A percentile compares a stretch with the other conserved stretches of the same genome.
These are phyloP conservation scores for Sinohyriopsis cumingii DNA, from an alignment of 2,888 invertebrate genomes.

Conservation along the genomic window DNA sequence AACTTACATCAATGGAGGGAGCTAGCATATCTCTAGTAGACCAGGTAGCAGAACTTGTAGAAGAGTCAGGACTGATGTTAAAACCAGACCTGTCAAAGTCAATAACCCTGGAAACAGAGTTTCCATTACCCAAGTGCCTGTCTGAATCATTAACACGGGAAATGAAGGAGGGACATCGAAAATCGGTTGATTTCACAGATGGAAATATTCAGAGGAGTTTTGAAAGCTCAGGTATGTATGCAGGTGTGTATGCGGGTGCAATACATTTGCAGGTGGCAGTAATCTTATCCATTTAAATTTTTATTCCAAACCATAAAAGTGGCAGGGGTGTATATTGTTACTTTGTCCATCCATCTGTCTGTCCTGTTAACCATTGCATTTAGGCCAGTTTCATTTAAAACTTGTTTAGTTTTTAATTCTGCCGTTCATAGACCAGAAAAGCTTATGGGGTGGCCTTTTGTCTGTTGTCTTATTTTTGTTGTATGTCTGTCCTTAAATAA, in stretches of 20 bases:
- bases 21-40: slow-evolving; percentile 50
- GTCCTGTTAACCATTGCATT: too few relatives aligned
- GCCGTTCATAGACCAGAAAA: too few relatives aligned
- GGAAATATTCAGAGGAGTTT: slow-evolving; percentile 5
- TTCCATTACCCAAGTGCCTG: slow-evolving; percentile 54
- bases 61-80: slow-evolving; percentile 33
- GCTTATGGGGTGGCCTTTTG: too few relatives aligned
- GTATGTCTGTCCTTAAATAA: too few relatives aligned
- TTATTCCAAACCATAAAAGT: too few relatives aligned
- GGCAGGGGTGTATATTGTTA: too few relatives aligned
- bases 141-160: slow-evolving; percentile 57
- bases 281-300: too few relatives aligned
- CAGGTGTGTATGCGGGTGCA: neutral
- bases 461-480: too few relatives aligned
- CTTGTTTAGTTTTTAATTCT: too few relatives aligned
- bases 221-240: neutral
- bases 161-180: slow-evolving; percentile 37
- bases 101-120: slow-evolving; percentile 46
- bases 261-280: neutral
- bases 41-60: slow-evolving; percentile 45
- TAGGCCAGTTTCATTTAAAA: too few relatives aligned
- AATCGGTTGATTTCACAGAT: neutral
- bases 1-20: slow-evolving; percentile 41
- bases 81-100: slow-evolving; percentile 36
- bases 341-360: too few relatives aligned